Evolutionary conservation across 2,113 vertebrate genomes (phyloP), one percentile per base, ranked within the genome.

Genomic region (Petrocephalus microphthalmus): DNA sequence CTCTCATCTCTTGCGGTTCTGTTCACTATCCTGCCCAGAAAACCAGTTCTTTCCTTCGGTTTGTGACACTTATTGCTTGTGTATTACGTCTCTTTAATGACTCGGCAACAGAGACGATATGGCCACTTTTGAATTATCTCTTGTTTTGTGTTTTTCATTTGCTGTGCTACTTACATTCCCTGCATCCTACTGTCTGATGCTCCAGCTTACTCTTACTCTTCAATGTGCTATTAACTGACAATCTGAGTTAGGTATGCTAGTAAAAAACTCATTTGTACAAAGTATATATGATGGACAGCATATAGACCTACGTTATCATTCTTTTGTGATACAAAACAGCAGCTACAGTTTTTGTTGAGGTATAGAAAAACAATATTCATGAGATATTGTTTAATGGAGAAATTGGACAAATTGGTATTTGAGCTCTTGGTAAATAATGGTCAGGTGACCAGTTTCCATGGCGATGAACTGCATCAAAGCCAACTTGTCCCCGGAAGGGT

Each of bases 401-500:
- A 57, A 60, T 33, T 84, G 22, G 54, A 88, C 20, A 57, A 60
- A 17, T 83, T 83, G 33, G 87, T 53, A 52, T 56, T 81, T 25
- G 67, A 78, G 37, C 25, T 49, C 33, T 52, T n/a, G 20, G 81
- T 88, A 82, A 88, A 88, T 82, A 56, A 45, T 42, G 8, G 74
- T 37, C n/a, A 60, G 87, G 42, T 88, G 33, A 29, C 37, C 52
- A 60, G 37, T 45, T 4, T 1, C 71, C 33, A 42, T 45, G 20
- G 86, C n/a, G 13, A 47, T 87, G 71, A 82, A 56, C 54, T 42
- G 54, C 22, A 33, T 82, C 54, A 49, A 33, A 37, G 33, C 51
- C 67, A 81, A 88, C 25, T 85, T 11, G 52, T 81, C 42, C 87
- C 29, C 51, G 7, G 51, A 47, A 45, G 71, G 87, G 87, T 81